Base-by-base conservation (phyloP, 2,797 vertebrate genomes). In the Characodon lateralis region DNA sequence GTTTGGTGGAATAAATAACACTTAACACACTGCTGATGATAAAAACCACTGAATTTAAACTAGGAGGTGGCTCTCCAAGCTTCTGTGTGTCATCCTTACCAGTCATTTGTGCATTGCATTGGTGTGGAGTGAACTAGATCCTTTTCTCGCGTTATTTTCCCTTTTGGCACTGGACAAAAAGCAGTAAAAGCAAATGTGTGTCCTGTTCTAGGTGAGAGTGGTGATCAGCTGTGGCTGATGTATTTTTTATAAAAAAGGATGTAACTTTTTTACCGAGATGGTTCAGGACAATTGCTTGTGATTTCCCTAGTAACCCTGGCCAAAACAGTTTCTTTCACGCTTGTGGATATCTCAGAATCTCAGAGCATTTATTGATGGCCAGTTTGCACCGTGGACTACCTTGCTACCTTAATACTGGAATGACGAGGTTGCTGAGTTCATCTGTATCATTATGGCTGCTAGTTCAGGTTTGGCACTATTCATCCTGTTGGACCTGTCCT, bases 401-500 rank as follows among this genome's bases (percentile, higher is more conserved):
- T 0, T 66, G 63, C 63, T 24, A 65, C 61, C 2, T 12, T 18
- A 4, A 53, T 53, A 20, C 51, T 61, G 59, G 14, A 63, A 2
- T 7, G 59, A 31, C 16, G 61, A 20, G 50, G 53, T 6, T 55
- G 22, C 24, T 55, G 51, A 22, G 43, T 46, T 7, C 7, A 7
- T 46, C 35, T 66, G 35, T 46, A 4, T 35, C 2, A 28, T 22
- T 0, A 20, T 66, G 68, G 56, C 55, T 0, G 22, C 26, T 28
- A 6, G 12, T 5, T 53, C n/a, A 9, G 72, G 4, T 18, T 9
- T 48, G 35, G 70, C 20, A 14, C 78, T 84, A 85, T 2, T 59
- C 74, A 0, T 90, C 86, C 18, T 74, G 84, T 18, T 84, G 83
- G 50, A 93, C 85, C 53, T 94, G 94, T 75, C 93, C 94, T 0